Evolutionary conservation across 2,888 invertebrate species (phyloP), one percentile per base, ranked within the genome.

Genomic region (Leucophenga maculata): DNA sequence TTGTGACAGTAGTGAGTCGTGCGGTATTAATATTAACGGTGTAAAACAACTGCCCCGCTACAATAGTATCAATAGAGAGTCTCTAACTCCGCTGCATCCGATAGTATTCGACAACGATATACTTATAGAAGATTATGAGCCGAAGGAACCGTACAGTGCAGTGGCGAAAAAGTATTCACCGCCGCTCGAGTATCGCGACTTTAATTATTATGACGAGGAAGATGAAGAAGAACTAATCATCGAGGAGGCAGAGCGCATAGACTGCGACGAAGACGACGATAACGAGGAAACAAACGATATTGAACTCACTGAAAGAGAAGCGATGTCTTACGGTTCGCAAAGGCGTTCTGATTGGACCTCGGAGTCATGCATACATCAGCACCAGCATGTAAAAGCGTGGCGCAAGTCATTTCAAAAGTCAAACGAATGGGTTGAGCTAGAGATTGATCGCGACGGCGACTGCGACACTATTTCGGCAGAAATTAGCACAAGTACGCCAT

Each of bases 131-230:
- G 57, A 67, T 3, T 68, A 60, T 18, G 8, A 31, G 9, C 78
- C 72, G 16, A 78, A 80, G n/a, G 70, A 52, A 57, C 82, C 80
- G 9, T 80, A 80, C 73, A 83, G 83, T 82, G 84, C 82, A 78
- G 79, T 86, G 76, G 86, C 86, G 55, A 79, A 81, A 73, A 85
- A 85, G 48, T 80, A 85, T 73, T 72, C 78, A 70, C 83, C 86
- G 16, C 86, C 86, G n/a, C 84, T 85, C 68, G 77, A 81, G 14
- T 86, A 82, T 75, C 80, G 85, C 8, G 79, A 86, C 70, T 86
- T 84, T 48, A 78, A 85, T 68, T 86, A 85, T 70, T 82, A 79
- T 68, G 77, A 70, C 13, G 72, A 80, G 50, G 83, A 81, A n/a
- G 86, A 78, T 0, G 74, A 73, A 1, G 65, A 48, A 22, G 50